Evolutionary conservation across 1,140 invertebrate genomes (phyloP), one percentile per base, ranked within the genome.

Genomic region (Pogonognathellus flavescens): DNA sequence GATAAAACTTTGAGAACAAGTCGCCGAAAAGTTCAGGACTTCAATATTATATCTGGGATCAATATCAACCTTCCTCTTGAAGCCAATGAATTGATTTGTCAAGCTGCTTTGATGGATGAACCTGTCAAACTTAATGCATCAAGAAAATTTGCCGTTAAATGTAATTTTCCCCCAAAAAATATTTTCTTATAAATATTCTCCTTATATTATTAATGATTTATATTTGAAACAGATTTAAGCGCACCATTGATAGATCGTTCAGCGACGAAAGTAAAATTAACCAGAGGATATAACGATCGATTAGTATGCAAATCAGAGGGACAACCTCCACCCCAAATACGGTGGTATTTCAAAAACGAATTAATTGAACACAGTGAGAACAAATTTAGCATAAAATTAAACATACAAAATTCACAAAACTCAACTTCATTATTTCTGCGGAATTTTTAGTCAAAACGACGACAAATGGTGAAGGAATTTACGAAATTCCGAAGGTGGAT

Each of bases 21-120:
- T 9, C 11, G 6, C n/a, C 1, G 66, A 72, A 49, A 72, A 72
- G 18, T 72, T 49, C 1, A 49, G n/a, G 66, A 31, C 3, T 72
- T 72, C 31, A 72, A 72, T 72, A 13, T 72, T 10, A 8, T 72
- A 18, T 72, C 66, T 72, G 41, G 14, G 16, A 72, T 72, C 1
- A 49, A 16, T 16, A 49, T 72, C n/a, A 31, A 22, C 7, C 66
- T 72, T 2, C 66, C 66, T 6, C 3, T 72, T 49, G 66, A 41
- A 6, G 66, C 66, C 7, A 72, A 0, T 0, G 66, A 72, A n/a
- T 41, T 72, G 66, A 72, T 25, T 0, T 72, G 66, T 49, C 22
- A 31, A 9, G 25, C 16, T 49, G 16, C 22, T 6, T 1, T 72
- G 22, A 7, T 25, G 20, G 31, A 41, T 72, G 66, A 72, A 16